A percentile compares a stretch with the other conserved stretches of the same genome.
Conservation (phyloP, 2,797 vertebrate species). For the Prunella strophiata region DNA sequence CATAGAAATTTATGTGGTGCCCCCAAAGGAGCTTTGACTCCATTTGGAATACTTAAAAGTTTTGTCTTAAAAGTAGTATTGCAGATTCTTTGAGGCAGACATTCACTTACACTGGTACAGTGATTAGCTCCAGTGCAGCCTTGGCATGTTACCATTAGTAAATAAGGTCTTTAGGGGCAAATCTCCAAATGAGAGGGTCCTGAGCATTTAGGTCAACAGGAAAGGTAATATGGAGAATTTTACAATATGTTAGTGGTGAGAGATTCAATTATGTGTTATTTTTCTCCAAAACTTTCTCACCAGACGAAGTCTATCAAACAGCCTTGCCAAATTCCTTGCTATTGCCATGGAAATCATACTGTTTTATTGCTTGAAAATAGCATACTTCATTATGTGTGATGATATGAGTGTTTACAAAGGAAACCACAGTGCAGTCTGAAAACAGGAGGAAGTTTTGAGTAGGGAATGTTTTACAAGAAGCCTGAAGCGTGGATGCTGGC, state of each 20-base stretch:
- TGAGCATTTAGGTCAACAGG: neutral
- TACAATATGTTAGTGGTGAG: neutral
- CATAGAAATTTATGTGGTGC: neutral
- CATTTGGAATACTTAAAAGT: neutral
- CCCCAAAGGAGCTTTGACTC: neutral
- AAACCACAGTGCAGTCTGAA: neutral
- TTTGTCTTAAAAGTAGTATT: neutral
- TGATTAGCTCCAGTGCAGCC: neutral
- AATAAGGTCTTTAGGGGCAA: neutral
- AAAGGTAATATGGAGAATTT: neutral
- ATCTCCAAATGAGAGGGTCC: neutral
- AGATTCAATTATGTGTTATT: neutral
- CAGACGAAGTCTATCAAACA: neutral
- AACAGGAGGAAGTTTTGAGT: neutral
- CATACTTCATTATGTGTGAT: neutral
- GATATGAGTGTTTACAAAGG: neutral
- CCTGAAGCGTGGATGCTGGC: rapidly evolving
- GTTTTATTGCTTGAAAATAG: neutral
- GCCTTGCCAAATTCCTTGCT: neutral
- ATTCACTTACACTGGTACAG: neutral
- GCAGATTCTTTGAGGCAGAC: neutral
- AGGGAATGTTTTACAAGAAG: neutral
- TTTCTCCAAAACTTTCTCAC: neutral
- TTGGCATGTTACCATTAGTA: neutral
- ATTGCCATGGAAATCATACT: neutral